These are phyloP conservation scores for Microctonus brassicae DNA, from an alignment of 2,888 invertebrate genomes.

Conservation along the genomic window DNA sequence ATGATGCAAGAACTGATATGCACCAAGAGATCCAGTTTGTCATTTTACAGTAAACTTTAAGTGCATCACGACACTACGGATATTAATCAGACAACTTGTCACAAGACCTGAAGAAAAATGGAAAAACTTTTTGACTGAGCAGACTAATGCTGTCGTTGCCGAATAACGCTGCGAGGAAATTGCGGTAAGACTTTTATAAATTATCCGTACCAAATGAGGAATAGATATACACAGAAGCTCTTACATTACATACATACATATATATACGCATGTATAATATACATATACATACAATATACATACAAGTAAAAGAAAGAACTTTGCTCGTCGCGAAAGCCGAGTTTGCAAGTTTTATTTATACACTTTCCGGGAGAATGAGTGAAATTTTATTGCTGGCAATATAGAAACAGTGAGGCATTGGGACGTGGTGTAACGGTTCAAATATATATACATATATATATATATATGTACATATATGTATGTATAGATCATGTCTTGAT, in stretches of 20 bases:
- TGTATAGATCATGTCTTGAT: too few relatives aligned
- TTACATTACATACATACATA: too few relatives aligned
- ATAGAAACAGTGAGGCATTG: neutral
- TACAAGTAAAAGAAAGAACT: constrained; percentile 13
- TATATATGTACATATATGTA: too few relatives aligned
- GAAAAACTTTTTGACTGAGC: constrained; percentile 24
- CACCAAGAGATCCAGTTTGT: too few relatives aligned
- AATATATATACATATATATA: too few relatives aligned
- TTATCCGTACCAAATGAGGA: constrained; percentile 19
- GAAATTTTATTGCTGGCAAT: constrained; percentile 26
- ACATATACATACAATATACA: too few relatives aligned
- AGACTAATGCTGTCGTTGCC: constrained; percentile 34
- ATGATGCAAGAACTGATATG: too few relatives aligned
- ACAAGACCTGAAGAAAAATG: constrained; percentile 9
- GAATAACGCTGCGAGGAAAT: constrained; percentile 25
- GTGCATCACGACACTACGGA: constrained; percentile 19
- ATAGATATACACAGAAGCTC: constrained; percentile 16
- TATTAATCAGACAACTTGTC: constrained; percentile 35
- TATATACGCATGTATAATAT: too few relatives aligned
- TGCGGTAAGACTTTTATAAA: constrained; percentile 26
- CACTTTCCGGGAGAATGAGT: neutral
- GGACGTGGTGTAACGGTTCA: neutral
- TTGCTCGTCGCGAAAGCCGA: constrained; percentile 6
- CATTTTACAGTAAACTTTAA: neutral
- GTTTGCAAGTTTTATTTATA: constrained; percentile 17